Evolutionary conservation across 2,113 vertebrate species (phyloP).

Genomic region (Pteronura brasiliensis): DNA sequence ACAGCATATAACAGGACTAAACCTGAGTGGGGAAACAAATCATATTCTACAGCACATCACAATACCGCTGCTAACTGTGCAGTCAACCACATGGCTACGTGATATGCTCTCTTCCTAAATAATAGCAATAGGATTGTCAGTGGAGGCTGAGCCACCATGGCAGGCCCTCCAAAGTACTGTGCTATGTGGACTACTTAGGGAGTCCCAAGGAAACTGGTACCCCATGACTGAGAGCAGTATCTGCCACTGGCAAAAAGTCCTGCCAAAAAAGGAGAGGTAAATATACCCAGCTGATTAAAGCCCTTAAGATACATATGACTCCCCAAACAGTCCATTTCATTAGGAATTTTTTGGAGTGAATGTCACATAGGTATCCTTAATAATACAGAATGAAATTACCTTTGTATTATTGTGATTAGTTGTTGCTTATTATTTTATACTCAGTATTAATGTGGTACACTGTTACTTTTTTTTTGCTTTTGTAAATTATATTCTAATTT

Average conservation of each 20-base stretch:
- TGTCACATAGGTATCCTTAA: constrained; percentile 93
- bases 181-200: constrained; percentile 41
- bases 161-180: constrained; percentile 56
- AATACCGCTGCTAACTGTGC: constrained; percentile 87
- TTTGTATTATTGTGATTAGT: constrained; percentile 95
- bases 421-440: constrained; percentile 96
- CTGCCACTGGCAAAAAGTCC: constrained; percentile 72
- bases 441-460: constrained; percentile 99
- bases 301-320: constrained; percentile 74
- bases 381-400: constrained; percentile 88
- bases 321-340: constrained; percentile 74
- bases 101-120: constrained; percentile 70
- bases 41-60: constrained; percentile 72
- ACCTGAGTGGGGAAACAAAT: constrained; percentile 48
- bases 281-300: constrained; percentile 56
- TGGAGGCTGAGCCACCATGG: constrained; percentile 54
- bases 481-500: constrained; percentile 99
- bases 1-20: constrained; percentile 75
- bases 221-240: constrained; percentile 71
- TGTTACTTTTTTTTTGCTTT: constrained; percentile 94
- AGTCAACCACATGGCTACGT: constrained; percentile 81
- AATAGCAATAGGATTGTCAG: constrained; percentile 62
- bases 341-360: constrained; percentile 88
- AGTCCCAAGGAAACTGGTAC: constrained; percentile 54
- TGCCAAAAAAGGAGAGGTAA: constrained; percentile 67